Evolutionary conservation across 2,797 vertebrate genomes (phyloP).

Genomic region (Hapalemur alaotrensis): DNA sequence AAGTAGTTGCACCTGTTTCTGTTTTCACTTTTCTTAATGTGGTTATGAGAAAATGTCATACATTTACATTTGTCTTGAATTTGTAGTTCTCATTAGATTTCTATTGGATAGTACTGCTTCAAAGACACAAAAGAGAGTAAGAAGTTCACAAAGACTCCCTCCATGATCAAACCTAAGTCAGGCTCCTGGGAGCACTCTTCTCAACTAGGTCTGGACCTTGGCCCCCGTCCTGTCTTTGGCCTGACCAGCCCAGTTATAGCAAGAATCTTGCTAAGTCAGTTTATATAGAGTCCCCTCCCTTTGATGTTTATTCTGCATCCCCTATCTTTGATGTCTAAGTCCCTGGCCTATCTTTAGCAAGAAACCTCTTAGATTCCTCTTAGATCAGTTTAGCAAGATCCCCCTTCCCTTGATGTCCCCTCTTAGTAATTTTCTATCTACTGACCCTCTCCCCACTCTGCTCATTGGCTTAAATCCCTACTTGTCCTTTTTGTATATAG

Average conservation of each 20-base stretch:
- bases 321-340: background rate
- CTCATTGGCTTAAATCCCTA: background rate
- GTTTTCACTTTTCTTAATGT: background rate
- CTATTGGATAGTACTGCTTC: background rate
- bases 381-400: background rate
- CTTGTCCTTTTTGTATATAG: background rate
- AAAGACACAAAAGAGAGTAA: background rate
- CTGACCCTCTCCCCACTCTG: background rate
- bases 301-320: background rate
- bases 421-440: background rate
- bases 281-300: background rate
- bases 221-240: background rate
- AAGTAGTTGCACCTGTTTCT: background rate
- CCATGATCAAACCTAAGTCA: background rate
- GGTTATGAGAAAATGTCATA: background rate
- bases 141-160: background rate
- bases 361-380: background rate
- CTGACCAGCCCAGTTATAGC: background rate
- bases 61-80: background rate
- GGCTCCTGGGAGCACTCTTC: background rate
- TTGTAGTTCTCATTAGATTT: background rate
- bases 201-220: background rate
- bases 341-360: background rate
- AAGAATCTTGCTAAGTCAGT: background rate
- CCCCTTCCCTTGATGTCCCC: background rate